Evolutionary conservation across 2,113 vertebrate genomes (phyloP).

Genomic region (Craseonycteris thonglongyai): DNA sequence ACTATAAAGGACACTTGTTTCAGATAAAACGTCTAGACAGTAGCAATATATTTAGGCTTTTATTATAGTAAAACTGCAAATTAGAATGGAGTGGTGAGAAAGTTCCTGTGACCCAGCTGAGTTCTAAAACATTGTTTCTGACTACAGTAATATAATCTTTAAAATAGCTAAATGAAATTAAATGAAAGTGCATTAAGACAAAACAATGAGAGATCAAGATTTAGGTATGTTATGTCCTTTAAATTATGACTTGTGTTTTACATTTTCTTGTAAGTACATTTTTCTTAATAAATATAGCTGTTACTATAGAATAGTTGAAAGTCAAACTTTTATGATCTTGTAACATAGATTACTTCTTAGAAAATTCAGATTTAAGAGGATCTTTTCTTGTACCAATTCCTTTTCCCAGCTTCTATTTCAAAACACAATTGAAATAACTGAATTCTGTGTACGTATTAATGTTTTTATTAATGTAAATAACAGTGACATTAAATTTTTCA

Average conservation of each 20-base stretch:
- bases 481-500: not conserved
- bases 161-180: constrained; percentile 72
- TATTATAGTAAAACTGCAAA: constrained; percentile 88
- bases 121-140: constrained; percentile 79
- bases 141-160: constrained; percentile 65
- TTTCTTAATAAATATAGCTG: constrained; percentile 44
- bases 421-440: constrained; percentile 3
- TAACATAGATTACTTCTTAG: constrained; percentile 12
- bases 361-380: not conserved
- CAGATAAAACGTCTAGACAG: constrained; percentile 90
- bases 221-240: constrained; percentile 57
- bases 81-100: constrained; percentile 84
- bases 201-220: constrained; percentile 56
- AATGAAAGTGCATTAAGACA: constrained; percentile 71
- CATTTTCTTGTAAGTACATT: constrained; percentile 44
- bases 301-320: constrained; percentile 43
- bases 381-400: not conserved
- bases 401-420: not conserved
- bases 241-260: constrained; percentile 55
- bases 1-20: constrained; percentile 90
- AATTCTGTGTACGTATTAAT: not conserved
- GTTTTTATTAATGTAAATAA: not conserved
- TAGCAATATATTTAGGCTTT: constrained; percentile 88
- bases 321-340: not conserved
- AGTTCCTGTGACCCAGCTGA: constrained; percentile 81